These are phyloP conservation scores for Eupithecia subumbrata DNA, from an alignment of 2,888 invertebrate genomes.

Conservation along the genomic window DNA sequence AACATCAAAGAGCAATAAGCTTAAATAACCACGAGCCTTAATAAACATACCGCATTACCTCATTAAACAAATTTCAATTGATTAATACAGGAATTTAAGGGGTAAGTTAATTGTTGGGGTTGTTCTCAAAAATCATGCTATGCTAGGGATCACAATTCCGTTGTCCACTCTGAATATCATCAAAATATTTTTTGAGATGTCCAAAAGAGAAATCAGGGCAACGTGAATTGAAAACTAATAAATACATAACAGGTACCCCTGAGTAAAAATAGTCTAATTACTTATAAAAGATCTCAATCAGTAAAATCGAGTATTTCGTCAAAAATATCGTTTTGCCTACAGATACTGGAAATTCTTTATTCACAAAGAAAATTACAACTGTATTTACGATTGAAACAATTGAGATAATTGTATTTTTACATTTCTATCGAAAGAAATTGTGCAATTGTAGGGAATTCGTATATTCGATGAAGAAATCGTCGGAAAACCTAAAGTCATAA, in stretches of 20 bases:
- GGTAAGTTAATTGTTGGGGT: not conserved
- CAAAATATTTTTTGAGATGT: not conserved
- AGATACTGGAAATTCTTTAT: not conserved
- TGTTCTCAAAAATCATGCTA: not conserved
- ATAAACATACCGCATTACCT: constrained; percentile 11
- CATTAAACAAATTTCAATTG: constrained; percentile 3
- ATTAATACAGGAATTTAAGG: constrained; percentile 9
- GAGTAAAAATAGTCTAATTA: not conserved
- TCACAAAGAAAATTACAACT: no score
- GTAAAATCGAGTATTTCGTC: not conserved
- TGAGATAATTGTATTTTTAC: not conserved
- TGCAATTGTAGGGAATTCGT: not conserved
- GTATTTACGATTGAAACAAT: no score
- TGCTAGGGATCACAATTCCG: not conserved
- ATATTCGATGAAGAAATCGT: not conserved
- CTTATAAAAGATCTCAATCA: constrained; percentile 1
- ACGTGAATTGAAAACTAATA: not conserved
- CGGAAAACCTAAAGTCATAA: not conserved
- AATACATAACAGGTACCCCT: not conserved
- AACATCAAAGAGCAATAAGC: not conserved
- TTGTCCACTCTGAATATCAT: not conserved
- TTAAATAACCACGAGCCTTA: not conserved
- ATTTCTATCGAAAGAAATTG: not conserved
- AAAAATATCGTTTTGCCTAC: not conserved
- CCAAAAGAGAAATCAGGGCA: not conserved